Conservation (phyloP, 2,797 vertebrate genomes). For the Pseudochirops cupreus region DNA sequence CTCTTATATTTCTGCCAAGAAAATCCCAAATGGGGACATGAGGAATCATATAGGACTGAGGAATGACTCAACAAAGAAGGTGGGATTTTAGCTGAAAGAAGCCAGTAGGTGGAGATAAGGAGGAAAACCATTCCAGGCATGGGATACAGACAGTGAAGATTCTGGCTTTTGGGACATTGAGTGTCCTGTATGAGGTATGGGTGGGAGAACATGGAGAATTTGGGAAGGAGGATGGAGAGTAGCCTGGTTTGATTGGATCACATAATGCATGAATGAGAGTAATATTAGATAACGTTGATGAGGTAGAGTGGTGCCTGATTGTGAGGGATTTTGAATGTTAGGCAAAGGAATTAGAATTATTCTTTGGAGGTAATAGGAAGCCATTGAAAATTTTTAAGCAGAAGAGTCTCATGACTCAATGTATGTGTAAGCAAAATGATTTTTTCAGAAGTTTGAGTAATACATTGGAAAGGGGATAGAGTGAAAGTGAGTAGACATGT, state of each 20-base stretch:
- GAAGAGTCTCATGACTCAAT: not conserved
- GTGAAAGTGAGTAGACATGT: not conserved
- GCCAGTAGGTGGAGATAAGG: not conserved
- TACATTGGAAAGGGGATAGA: not conserved
- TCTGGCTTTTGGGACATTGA: not conserved
- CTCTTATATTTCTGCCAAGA: too few species aligned
- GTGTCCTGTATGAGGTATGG: not conserved
- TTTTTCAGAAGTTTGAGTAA: not conserved
- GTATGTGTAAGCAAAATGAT: not conserved
- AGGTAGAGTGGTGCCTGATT: not conserved
- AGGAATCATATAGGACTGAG: not conserved
- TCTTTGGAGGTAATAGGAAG: not conserved
- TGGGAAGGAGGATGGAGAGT: not conserved
- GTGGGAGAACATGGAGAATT: not conserved
- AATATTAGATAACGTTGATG: not conserved
- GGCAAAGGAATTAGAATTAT: not conserved
- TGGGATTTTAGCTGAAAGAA: not conserved
- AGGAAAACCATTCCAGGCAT: not conserved
- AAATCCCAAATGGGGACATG: too few species aligned
- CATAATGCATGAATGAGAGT: not conserved
- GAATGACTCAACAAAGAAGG: not conserved
- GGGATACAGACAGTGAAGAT: not conserved
- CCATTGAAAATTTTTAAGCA: not conserved
- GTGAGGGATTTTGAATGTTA: not conserved
- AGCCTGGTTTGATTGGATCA: not conserved